phyloP scores from a whole-genome alignment of 2,797 vertebrate genomes.

The Luscinia megarhynchos region DNA sequence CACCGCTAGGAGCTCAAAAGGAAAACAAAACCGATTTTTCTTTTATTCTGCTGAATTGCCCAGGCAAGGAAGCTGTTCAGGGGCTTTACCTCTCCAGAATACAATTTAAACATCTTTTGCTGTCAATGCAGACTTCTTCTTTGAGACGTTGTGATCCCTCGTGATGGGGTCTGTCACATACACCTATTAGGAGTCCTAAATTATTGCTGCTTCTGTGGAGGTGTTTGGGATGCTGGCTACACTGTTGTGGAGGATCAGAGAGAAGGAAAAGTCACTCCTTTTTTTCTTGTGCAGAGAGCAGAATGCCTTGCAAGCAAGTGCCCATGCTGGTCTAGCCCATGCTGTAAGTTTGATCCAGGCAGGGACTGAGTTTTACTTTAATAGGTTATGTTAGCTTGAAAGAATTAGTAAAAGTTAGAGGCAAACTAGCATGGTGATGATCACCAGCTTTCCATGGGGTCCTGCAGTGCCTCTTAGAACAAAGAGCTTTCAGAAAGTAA shows the following conservation, averaged over 20 bases:
- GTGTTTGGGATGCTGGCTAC: background rate
- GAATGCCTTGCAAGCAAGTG: rapidly evolving
- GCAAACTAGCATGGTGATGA: background rate
- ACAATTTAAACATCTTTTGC: background rate
- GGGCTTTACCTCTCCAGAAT: background rate
- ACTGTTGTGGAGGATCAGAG: background rate
- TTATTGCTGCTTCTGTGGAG: background rate
- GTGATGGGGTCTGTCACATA: rapidly evolving
- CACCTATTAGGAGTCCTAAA: background rate
- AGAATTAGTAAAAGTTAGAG: background rate
- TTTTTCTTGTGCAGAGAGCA: background rate
- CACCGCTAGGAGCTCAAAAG: background rate
- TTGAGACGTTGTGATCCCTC: background rate
- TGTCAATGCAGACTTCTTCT: background rate
- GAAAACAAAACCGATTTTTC: background rate
- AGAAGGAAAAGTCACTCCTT: background rate
- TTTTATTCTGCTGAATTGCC: background rate
- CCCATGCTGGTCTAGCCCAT: rapidly evolving
- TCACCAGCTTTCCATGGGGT: background rate
- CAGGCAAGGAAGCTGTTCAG: background rate
- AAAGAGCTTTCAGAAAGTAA: background rate
- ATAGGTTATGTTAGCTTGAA: background rate
- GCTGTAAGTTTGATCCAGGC: background rate
- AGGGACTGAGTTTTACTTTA: background rate
- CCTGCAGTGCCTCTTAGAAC: background rate